Base-by-base conservation (phyloP, 2,888 invertebrate species). In the Lordiphosa andalusiaca region DNA sequence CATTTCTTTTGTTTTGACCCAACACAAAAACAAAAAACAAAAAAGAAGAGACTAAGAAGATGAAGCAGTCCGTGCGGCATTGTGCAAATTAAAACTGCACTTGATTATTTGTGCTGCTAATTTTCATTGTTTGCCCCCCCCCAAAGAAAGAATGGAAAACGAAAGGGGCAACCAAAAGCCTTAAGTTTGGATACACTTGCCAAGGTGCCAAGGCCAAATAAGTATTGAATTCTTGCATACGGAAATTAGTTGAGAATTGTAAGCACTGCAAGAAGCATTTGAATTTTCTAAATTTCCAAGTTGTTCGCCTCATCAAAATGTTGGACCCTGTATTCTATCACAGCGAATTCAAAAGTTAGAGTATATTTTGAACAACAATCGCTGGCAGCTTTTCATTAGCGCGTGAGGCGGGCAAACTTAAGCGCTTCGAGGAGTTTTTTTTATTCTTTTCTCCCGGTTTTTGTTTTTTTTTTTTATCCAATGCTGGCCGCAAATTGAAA, bases 41-140 rank as follows among this genome's bases (percentile, higher is more conserved):
- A 52, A 25, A 47, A 21, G 42, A 19, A 0, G 19, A 48, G 23
- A 60, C 23, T 6, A 23, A 4, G 60, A 50, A 50, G 60, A 48
- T 62, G 53, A 48, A 38, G 48, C 39, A 39, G 54, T 21, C 37
- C 35, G 36, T 36, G 41, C 49, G 48, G 59, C 70, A 76, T 73
- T 73, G 77, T 77, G 71, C 59, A 73, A 74, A 71, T 78, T 68
- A 74, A 71, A 78, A 78, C 78, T 74, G 78, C 78, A 74, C 75
- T 78, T 78, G 72, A 78, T 78, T 74, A 74, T 74, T 74, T 78
- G 68, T 71, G 55, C 69, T 78, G 73, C 78, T 74, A 74, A 74
- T 74, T 74, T 78, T 66, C 74, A 73, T 67, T 73, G 73, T 73
- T 71, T 25, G 25, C 25, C 25, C 25, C 64, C 21, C 39, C 35